These are phyloP conservation scores for Dendrophyllia cribrosa DNA, from an alignment of 64 coral and sea anemone genomes.

Conservation along the genomic window DNA sequence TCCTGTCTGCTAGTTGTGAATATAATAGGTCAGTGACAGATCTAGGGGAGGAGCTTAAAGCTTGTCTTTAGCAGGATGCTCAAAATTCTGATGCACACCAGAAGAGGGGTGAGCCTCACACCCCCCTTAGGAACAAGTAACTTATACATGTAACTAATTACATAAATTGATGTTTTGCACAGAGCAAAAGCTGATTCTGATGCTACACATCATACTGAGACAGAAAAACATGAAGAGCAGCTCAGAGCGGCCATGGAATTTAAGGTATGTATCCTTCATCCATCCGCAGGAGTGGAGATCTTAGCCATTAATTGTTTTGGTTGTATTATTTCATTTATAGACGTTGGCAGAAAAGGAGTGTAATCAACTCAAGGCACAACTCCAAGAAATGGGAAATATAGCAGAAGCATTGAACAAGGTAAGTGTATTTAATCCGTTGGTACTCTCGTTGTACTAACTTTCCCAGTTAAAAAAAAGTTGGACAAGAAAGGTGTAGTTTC, in stretches of 20 bases:
- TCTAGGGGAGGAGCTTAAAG: too few species aligned
- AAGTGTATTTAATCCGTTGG: neutral
- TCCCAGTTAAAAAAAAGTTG: neutral
- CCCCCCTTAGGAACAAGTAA: too few species aligned
- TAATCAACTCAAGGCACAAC: constrained; percentile 24
- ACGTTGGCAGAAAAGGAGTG: constrained; percentile 51
- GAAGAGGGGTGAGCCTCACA: too few species aligned
- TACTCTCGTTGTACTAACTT: neutral
- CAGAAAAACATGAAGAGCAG: constrained; percentile 59
- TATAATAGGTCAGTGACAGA: too few species aligned
- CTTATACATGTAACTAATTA: too few species aligned
- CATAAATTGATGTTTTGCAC: neutral
- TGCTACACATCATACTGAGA: constrained; percentile 10
- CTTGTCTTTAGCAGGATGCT: too few species aligned
- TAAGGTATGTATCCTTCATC: constrained; percentile 26
- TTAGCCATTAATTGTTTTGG: neutral
- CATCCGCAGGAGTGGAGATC: too few species aligned
- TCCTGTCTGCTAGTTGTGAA: too few species aligned
- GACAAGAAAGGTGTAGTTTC: neutral
- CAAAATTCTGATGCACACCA: too few species aligned
- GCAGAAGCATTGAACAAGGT: constrained; percentile 60
- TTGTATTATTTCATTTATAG: neutral
- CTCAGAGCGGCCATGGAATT: constrained; percentile 18
- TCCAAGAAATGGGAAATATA: constrained; percentile 37
- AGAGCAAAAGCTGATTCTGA: constrained; percentile 45